These are phyloP conservation scores for Palythoa grandis DNA, from an alignment of 92 coral and sea anemone genomes.

Conservation along the genomic window DNA sequence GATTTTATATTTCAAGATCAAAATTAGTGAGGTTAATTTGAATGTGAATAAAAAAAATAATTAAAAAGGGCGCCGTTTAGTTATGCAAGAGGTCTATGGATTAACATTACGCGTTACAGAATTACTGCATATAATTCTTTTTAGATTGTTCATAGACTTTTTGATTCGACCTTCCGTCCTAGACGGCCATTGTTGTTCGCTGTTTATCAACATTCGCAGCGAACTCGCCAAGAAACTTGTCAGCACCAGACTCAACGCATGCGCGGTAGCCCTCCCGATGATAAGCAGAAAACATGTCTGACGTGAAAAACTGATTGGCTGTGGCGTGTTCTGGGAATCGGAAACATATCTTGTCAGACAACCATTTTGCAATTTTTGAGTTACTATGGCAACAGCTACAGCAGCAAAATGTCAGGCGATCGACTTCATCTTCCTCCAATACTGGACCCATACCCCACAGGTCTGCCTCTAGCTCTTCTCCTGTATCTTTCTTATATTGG, in stretches of 20 bases:
- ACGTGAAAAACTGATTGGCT: constrained; percentile 77
- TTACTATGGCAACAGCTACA: constrained; percentile 85
- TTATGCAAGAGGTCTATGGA: no score
- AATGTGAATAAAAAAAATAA: no score
- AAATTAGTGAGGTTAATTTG: no score
- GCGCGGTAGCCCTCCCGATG: constrained; percentile 93
- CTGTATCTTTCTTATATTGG: constrained; percentile 74
- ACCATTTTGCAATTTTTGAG: constrained; percentile 32
- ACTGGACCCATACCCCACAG: constrained; percentile 89
- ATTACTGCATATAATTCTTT: no score
- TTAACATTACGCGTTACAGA: no score
- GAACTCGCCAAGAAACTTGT: constrained; percentile 55
- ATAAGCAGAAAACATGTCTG: constrained; percentile 75
- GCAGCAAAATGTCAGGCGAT: constrained; percentile 87
- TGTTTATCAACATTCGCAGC: neutral
- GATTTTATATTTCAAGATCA: no score
- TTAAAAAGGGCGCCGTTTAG: no score
- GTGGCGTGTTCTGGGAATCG: constrained; percentile 76
- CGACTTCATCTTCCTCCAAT: constrained; percentile 74
- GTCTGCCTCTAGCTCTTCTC: constrained; percentile 63
- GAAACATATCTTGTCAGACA: constrained; percentile 63
- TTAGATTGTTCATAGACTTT: neutral
- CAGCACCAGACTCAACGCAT: constrained; percentile 78
- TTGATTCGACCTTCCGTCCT: neutral
- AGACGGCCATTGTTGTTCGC: neutral